These are phyloP conservation scores for Cherax destructor DNA, from an alignment of 1,140 invertebrate species.

Conservation along the genomic window DNA sequence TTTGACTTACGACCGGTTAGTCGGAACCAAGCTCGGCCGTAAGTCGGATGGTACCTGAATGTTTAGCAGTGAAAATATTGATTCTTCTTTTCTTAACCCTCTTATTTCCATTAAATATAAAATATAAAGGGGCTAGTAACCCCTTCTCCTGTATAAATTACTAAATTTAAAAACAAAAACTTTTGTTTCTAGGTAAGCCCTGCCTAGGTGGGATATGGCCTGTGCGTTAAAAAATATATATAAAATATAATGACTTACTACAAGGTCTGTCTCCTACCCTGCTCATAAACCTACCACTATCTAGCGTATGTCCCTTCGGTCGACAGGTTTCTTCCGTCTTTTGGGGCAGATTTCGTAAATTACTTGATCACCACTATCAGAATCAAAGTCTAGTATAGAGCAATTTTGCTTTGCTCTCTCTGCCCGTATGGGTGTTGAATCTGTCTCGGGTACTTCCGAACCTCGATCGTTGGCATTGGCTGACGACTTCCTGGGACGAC, in stretches of 20 bases:
- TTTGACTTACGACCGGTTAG: no score
- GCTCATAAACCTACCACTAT: slow-evolving; percentile 17
- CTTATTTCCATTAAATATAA: not conserved
- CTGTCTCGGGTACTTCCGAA: not conserved
- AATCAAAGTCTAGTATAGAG: slow-evolving; percentile 27
- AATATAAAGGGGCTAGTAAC: not conserved
- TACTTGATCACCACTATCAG: slow-evolving; percentile 24
- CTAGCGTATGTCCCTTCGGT: slow-evolving; percentile 34
- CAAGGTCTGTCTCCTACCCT: not conserved
- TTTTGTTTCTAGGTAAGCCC: no score
- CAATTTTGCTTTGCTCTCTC: slow-evolving; percentile 24
- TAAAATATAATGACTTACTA: not conserved
- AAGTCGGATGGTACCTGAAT: no score
- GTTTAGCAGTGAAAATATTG: no score
- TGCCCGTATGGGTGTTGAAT: not conserved
- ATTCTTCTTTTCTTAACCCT: no score
- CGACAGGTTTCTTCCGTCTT: slow-evolving; percentile 21
- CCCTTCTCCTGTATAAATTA: no score
- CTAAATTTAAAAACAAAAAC: no score
- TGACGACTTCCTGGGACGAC: not conserved
- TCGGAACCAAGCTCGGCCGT: no score
- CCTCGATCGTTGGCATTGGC: not conserved
- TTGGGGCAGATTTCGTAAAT: not conserved
- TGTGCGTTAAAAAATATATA: not conserved
- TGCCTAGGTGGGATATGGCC: no score